Evolutionary conservation across 2,113 vertebrate genomes (phyloP), one percentile per base, ranked within the genome.

Genomic region (Cygnus buccinator): DNA sequence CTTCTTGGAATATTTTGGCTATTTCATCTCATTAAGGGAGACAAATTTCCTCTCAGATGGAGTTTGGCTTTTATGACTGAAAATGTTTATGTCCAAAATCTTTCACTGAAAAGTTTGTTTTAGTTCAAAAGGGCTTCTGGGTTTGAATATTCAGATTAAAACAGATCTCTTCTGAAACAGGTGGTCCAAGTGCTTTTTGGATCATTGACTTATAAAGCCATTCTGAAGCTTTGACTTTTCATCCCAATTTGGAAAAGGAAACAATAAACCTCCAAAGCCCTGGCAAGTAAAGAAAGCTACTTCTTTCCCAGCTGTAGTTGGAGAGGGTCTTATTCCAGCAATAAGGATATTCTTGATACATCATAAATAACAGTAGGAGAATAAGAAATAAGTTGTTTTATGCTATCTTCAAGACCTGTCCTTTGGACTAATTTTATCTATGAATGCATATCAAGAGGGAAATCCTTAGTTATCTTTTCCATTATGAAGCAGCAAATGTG

Each of bases 281-380:
- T 93, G 70, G 65, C 80, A 94, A 82, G 87, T 52, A 58, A 12
- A 0, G 5, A 61, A 66, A 91, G 78, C 57, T 55, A 33, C 16
- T 89, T 76, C 37, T 82, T 87, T 81, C 57, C 81, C 73, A 78
- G 94, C 91, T 90, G 71, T 73, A 59, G 18, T 41, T 93, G 81
- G 72, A 88, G 16, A 71, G 29, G 18, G 26, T 72, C 77, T 94
- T 82, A 59, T 52, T 94, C 57, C 43, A 92, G 52, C 52, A 87
- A 28, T 41, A 62, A 58, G 1, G 3, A 29, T 84, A 72, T 75
- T 90, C 52, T 82, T 84, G 84, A 55, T 35, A 29, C 37, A 65
- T 48, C n/a, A 67, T 50, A 78, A 90, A 74, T 63, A 70, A 73
- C 67, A 62, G n/a, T 59, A 71, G n/a, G 8, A 70, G 52, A 92